Evolutionary conservation across 2,888 invertebrate species (phyloP), one percentile per base, ranked within the genome.

Genomic region (Nycteola revayana): DNA sequence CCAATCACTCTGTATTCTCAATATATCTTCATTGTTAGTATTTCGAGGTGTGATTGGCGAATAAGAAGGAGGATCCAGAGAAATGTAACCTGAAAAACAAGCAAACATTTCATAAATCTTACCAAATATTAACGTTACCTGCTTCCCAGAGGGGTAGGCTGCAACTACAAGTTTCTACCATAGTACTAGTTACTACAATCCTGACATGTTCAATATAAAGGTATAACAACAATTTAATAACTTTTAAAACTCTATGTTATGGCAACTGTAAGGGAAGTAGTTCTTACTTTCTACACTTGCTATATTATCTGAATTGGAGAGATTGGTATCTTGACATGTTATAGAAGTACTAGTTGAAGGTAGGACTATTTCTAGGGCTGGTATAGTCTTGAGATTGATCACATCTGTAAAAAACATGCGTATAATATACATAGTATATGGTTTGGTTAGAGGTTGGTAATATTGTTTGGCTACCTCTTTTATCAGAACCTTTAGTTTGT

Each of bases 401-500:
- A 14, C 14, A 14, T 14, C 14, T 14, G 14, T 14, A 14, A 14
- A 14, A 14, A 14, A 14, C 5, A 14, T 14, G 14, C 14, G 14
- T 14, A 14, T 14, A 3, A 14, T 14, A 14, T 14, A 14, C 14
- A 14, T 14, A 14, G 14, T 14, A 14, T 14, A 14, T 14, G 14
- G 14, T 14, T 14, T 14, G 14, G 5, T 14, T 14, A 14, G 14
- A 3, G 14, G 14, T 14, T 14, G 14, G 14, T 14, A 14, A 14
- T 14, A 14, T 14, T 14, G 14, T 14, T 14, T 14, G 27, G 27
- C 27, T 27, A 27, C 27, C 18, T 27, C 27, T 27, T 2, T 27
- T 27, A 27, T 27, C 27, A 27, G 27, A 27, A 27, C 27, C 27
- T 27, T 28, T 28, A 28, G 28, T 10, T 18, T 28, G 28, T 21